These are phyloP conservation scores for Channa maculata DNA, from an alignment of 2,113 vertebrate species.

Conservation along the genomic window DNA sequence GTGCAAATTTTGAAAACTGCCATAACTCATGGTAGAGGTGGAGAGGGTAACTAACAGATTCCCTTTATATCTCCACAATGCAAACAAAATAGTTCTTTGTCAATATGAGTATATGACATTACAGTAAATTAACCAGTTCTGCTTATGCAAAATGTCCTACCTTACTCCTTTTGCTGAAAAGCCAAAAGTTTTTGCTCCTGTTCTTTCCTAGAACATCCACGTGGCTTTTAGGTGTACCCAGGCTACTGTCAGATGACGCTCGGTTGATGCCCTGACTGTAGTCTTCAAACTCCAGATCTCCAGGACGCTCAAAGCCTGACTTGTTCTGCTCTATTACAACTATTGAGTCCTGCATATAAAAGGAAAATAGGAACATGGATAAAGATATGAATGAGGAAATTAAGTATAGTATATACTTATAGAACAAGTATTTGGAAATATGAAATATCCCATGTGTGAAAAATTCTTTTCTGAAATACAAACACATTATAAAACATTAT, in stretches of 20 bases:
- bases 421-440: not conserved
- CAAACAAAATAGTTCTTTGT: not conserved
- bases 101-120: not conserved
- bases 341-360: conserved; percentile 84
- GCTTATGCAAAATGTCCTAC: conserved; percentile 73
- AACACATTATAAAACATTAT: too few relatives aligned
- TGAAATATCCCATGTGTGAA: too few relatives aligned
- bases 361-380: not conserved
- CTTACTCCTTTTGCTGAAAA: conserved; percentile 91
- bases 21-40: not conserved
- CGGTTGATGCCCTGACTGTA: conserved; percentile 92
- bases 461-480: too few relatives aligned
- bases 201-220: conserved; percentile 85
- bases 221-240: conserved; percentile 86
- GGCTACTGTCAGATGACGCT: conserved; percentile 88
- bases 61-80: not conserved
- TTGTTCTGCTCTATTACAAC: conserved; percentile 90
- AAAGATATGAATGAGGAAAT: not conserved
- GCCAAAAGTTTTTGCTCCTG: conserved; percentile 88
- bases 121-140: not conserved
- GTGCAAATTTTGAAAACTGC: not conserved
- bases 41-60: not conserved
- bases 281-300: conserved; percentile 91
- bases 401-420: not conserved
- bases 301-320: conserved; percentile 90